phyloP scores from a whole-genome alignment of 92 coral and sea anemone species.

The Zoanthus sociatus region DNA sequence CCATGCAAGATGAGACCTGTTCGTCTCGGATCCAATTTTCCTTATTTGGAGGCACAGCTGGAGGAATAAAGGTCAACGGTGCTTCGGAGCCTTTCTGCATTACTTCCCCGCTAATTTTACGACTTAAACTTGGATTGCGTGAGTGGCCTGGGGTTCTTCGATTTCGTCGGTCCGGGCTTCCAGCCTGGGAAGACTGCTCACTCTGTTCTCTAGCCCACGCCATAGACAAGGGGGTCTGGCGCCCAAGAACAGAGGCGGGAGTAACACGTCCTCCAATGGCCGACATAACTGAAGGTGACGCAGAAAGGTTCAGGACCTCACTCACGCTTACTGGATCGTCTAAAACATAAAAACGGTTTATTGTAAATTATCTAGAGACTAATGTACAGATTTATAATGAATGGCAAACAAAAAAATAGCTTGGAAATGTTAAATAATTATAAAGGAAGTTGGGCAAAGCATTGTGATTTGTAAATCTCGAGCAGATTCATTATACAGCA shows the following conservation, averaged over 20 bases:
- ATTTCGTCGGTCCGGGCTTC: slow-evolving; percentile 63
- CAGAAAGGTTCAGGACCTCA: slow-evolving; percentile 32
- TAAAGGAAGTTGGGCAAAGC: too few relatives aligned
- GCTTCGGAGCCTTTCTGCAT: slow-evolving; percentile 42
- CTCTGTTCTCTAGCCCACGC: slow-evolving; percentile 54
- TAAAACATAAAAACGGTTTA: neutral
- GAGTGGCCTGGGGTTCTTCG: slow-evolving; percentile 43
- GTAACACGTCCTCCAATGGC: slow-evolving; percentile 59
- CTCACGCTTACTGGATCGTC: slow-evolving; percentile 23
- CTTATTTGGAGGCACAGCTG: slow-evolving; percentile 81
- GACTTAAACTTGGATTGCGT: slow-evolving; percentile 52
- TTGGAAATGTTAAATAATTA: too few relatives aligned
- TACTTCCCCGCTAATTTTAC: slow-evolving; percentile 45
- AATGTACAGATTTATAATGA: neutral
- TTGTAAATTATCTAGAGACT: neutral
- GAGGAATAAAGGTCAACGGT: slow-evolving; percentile 74
- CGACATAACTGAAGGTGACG: slow-evolving; percentile 61
- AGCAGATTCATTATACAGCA: too few relatives aligned
- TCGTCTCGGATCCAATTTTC: slow-evolving; percentile 95
- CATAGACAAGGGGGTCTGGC: slow-evolving; percentile 66
- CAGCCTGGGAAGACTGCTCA: slow-evolving; percentile 55
- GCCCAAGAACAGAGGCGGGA: slow-evolving; percentile 55
- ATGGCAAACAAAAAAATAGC: neutral
- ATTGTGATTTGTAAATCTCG: too few relatives aligned
- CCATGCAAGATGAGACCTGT: slow-evolving; percentile 83